A percentile compares a stretch with the other conserved stretches of the same genome.
phyloP scores from a whole-genome alignment of 35 echinoderm and acorn worm genomes.

The Heliocidaris tuberculata region DNA sequence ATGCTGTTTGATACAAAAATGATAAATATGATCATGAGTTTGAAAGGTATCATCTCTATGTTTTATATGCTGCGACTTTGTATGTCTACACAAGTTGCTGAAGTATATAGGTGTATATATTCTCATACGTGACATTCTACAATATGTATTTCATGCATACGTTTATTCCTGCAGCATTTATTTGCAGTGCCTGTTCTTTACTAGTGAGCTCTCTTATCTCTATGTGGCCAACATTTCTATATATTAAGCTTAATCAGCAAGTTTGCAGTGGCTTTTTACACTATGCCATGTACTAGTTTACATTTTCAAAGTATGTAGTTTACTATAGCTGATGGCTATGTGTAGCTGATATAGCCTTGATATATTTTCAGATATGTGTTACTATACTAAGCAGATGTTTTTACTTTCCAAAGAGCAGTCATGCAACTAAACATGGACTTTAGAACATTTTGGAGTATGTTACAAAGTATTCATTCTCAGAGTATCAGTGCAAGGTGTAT shows the following conservation, averaged over 20 bases:
- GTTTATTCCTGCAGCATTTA: not conserved
- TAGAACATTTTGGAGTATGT: no score
- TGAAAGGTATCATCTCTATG: not conserved
- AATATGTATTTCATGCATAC: not conserved
- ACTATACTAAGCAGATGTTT: no score
- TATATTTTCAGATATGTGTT: no score
- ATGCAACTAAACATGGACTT: no score
- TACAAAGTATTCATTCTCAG: no score
- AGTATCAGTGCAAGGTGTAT: no score
- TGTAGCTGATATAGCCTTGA: no score
- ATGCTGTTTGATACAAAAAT: not conserved
- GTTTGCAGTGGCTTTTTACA: not conserved
- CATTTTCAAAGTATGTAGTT: not conserved
- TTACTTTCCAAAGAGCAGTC: no score
- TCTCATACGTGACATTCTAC: not conserved
- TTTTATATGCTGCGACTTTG: not conserved
- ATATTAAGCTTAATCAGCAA: not conserved
- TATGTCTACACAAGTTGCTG: not conserved
- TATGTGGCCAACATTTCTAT: not conserved
- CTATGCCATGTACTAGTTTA: not conserved
- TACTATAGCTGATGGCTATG: no score
- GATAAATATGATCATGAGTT: not conserved
- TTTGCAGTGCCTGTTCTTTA: not conserved
- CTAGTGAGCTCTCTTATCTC: not conserved
- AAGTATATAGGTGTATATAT: not conserved